phyloP scores from a whole-genome alignment of 2,888 invertebrate species.

The Caenorhabditis doughertyi region DNA sequence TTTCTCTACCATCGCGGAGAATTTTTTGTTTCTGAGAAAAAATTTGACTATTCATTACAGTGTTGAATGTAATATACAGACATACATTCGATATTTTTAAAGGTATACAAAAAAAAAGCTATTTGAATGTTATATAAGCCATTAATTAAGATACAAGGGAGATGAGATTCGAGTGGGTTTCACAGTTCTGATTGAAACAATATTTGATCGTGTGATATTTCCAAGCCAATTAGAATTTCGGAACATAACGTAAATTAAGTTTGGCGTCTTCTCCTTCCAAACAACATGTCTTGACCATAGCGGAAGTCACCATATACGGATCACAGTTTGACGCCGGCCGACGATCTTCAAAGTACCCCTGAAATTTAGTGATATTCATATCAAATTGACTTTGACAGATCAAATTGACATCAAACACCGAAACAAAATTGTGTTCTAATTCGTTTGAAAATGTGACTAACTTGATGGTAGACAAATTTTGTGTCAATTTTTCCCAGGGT shows the following conservation, averaged over 20 bases:
- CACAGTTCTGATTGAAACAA: constrained; percentile 1
- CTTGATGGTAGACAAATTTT: constrained; percentile 2
- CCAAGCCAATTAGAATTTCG: constrained; percentile 68
- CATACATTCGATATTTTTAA: no score
- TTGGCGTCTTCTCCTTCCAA: constrained; percentile 72
- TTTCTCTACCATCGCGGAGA: no score
- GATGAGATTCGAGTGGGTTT: constrained; percentile 3
- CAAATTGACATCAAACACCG: constrained; percentile 25
- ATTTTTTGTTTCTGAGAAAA: no score
- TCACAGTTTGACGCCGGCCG: constrained; percentile 80
- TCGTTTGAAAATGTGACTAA: constrained; percentile 13
- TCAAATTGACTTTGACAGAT: constrained; percentile 2
- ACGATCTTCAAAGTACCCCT: constrained; percentile 80
- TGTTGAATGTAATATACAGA: no score
- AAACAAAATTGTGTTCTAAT: constrained; percentile 8
- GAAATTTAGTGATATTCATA: constrained; percentile 30
- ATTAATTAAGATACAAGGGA: constrained; percentile 2
- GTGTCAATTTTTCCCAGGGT: not conserved
- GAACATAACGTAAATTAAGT: constrained; percentile 72
- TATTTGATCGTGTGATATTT: not conserved
- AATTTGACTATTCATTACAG: no score
- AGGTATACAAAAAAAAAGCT: no score
- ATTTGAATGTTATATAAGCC: no score
- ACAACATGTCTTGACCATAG: constrained; percentile 75
- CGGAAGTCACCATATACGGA: constrained; percentile 75